Base-by-base conservation (phyloP, 2,797 vertebrate species). In the Anguilla obscura region DNA sequence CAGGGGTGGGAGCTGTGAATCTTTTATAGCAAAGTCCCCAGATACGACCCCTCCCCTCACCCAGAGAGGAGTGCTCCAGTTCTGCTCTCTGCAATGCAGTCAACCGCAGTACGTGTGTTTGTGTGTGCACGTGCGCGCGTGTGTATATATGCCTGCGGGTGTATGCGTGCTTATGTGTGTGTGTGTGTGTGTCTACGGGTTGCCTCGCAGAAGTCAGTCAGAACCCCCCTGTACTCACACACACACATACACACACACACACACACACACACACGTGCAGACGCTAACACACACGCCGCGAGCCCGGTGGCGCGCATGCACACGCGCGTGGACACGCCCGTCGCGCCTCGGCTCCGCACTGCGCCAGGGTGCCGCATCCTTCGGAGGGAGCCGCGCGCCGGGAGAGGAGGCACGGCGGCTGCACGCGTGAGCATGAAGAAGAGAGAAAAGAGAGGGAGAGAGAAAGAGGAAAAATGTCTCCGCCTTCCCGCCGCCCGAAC, bases 331-430 rank as follows among this genome's bases (percentile, higher is more conserved):
- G 84, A 87, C 87, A 84, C 86, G 71, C 88, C 40, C 56, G 36
- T 63, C 58, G 48, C 87, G 58, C 87, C 88, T 85, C 88, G 84
- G 60, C 71, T 48, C 27, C 85, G 84, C 86, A 69, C 84, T 84
- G 74, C 88, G 87, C 89, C 80, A n/a, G 83, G 90, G 79, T 86
- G 69, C 82, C 85, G 27, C 30, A 27, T 50, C 87, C 85, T 88
- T 79, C 85, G 86, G 88, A 45, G 85, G 71, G 88, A 85, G 36
- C 71, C 86, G 89, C 60, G 79, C 85, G 83, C 88, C 87, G 83
- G 89, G 89, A 89, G 85, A 90, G 80, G 18, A n/a, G 16, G 21
- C 50, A 48, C 79, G n/a, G 24, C 27, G 21, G 24, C 21, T 45
- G 74, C 87, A 40, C 66, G 33, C 69, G 56, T 18, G 87, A 84